Evolutionary conservation across 2,797 vertebrate genomes (phyloP).

Genomic region (Philypnodon macrostomus): DNA sequence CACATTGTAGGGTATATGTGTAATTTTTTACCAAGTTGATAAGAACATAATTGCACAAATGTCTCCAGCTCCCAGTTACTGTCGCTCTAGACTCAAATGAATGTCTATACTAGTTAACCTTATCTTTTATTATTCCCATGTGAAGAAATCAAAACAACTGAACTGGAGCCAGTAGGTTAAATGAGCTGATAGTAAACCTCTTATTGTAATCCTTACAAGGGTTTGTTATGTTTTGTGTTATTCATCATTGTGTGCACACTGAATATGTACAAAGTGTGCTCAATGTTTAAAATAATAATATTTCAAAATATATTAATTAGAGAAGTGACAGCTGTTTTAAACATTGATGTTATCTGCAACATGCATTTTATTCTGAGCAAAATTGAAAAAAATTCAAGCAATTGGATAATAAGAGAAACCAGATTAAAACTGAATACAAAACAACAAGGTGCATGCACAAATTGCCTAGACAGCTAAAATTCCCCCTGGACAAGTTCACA

Average conservation of each 20-base stretch:
- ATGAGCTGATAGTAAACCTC: constrained; percentile 69
- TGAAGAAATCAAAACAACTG: constrained; percentile 48
- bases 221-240: constrained; percentile 53
- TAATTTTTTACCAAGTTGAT: too few relatives aligned
- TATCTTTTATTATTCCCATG: constrained; percentile 67
- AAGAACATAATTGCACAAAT: too few relatives aligned
- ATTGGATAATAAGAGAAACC: too few relatives aligned
- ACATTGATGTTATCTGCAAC: constrained; percentile 12
- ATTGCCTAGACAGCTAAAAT: neutral
- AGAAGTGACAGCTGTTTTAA: constrained; percentile 9
- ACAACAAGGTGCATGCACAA: neutral
- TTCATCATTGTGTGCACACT: constrained; percentile 13
- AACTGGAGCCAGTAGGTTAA: constrained; percentile 28
- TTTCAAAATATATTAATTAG: constrained; percentile 25
- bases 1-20: too few relatives aligned
- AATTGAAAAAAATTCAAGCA: too few relatives aligned
- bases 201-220: constrained; percentile 78
- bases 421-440: too few relatives aligned
- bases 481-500: constrained; percentile 41
- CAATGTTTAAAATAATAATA: too few relatives aligned
- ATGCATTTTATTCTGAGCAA: neutral
- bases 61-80: too few relatives aligned
- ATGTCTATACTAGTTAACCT: constrained; percentile 51
- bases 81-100: too few relatives aligned
- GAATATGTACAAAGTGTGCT: too few relatives aligned